Conservation (phyloP, 2,888 invertebrate species). For the Rhorus exstirpatorius region DNA sequence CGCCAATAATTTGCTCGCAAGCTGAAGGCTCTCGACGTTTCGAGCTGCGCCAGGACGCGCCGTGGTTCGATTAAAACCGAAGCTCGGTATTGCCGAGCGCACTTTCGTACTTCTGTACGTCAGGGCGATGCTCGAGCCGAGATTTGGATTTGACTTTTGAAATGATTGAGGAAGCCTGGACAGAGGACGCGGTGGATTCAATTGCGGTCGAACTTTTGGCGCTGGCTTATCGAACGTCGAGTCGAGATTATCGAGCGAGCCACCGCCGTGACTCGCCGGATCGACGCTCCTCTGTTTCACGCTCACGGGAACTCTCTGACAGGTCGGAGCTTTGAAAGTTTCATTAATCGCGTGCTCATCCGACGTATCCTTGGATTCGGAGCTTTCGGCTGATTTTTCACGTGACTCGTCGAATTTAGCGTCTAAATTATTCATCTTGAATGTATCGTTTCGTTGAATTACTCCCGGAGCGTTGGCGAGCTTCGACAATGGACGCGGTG, state of each 20-base stretch:
- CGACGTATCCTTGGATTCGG: not conserved
- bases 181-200: slow-evolving; percentile 76
- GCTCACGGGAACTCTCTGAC: slow-evolving; percentile 20
- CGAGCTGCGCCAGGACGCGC: slow-evolving; percentile 79
- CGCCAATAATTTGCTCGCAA: slow-evolving; percentile 74
- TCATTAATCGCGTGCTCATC: slow-evolving; percentile 42
- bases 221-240: slow-evolving; percentile 71
- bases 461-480: slow-evolving; percentile 67
- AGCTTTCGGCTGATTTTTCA: not conserved
- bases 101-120: slow-evolving; percentile 48
- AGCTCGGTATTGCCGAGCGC: slow-evolving; percentile 68
- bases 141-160: slow-evolving; percentile 85
- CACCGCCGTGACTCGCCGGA: slow-evolving; percentile 43
- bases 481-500: slow-evolving; percentile 77
- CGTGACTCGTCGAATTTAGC: slow-evolving; percentile 50
- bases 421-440: slow-evolving; percentile 32
- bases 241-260: slow-evolving; percentile 70
- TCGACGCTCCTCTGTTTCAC: slow-evolving; percentile 20
- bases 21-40: slow-evolving; percentile 71
- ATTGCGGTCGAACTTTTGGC: slow-evolving; percentile 67
- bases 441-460: slow-evolving; percentile 30
- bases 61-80: slow-evolving; percentile 76
- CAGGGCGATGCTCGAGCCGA: slow-evolving; percentile 74
- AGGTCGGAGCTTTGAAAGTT: slow-evolving; percentile 40
- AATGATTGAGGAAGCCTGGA: slow-evolving; percentile 82